Conservation (phyloP, 1,140 invertebrate genomes). For the Philaenus spumarius region DNA sequence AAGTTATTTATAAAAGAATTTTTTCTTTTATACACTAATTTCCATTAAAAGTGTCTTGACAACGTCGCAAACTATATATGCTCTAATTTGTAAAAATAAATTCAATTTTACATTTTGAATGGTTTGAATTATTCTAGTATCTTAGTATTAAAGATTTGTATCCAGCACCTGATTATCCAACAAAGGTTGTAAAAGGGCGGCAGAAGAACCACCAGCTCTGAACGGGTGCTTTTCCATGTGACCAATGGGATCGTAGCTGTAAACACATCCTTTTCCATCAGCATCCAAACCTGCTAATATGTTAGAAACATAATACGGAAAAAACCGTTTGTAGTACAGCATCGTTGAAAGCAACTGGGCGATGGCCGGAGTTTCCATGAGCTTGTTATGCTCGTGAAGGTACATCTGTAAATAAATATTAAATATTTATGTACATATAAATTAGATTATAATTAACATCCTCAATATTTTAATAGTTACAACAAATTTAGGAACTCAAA, state of each 20-base stretch:
- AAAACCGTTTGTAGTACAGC: slow-evolving; percentile 95
- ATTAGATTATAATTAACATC: neutral
- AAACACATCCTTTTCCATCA: slow-evolving; percentile 89
- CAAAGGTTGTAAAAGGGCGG: slow-evolving; percentile 71
- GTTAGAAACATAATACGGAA: slow-evolving; percentile 97
- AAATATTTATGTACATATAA: neutral
- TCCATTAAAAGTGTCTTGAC: no score
- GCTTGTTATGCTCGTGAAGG: slow-evolving; percentile 88
- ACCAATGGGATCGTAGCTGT: slow-evolving; percentile 95
- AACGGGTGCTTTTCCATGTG: slow-evolving; percentile 77
- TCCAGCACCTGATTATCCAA: slow-evolving; percentile 83
- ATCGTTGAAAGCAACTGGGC: slow-evolving; percentile 95
- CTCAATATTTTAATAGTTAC: neutral
- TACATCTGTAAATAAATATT: slow-evolving; percentile 68
- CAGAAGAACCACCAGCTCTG: slow-evolving; percentile 77
- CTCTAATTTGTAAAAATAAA: no score
- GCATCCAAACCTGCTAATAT: slow-evolving; percentile 84
- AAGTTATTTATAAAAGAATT: no score
- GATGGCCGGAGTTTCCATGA: slow-evolving; percentile 85
- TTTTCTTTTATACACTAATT: no score
- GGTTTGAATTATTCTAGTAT: no score
- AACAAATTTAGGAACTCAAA: neutral
- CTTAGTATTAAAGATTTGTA: no score
- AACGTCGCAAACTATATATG: no score
- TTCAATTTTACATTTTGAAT: no score